Conservation (phyloP, 1,140 invertebrate species). For the Oryzaephilus surinamensis region DNA sequence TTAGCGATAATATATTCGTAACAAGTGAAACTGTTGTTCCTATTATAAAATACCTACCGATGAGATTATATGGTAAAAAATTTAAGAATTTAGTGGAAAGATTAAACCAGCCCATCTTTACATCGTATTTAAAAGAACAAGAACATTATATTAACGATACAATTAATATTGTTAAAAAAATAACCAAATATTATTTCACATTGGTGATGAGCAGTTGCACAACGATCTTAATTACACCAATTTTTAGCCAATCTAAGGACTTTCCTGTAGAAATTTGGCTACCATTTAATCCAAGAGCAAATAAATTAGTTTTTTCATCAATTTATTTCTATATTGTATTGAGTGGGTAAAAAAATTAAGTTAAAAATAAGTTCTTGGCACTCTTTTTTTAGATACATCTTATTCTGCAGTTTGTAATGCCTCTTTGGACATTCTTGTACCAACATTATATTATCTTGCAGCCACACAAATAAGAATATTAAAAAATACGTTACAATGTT, state of each 20-base stretch:
- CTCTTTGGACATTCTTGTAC: constrained; percentile 26
- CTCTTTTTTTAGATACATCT: constrained; percentile 12
- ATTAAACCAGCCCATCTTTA: constrained; percentile 4
- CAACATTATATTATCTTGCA: constrained; percentile 22
- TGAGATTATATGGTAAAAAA: constrained; percentile 1
- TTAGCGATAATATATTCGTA: constrained; percentile 7
- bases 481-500: constrained; percentile 17
- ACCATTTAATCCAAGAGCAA: neutral
- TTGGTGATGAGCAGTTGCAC: neutral
- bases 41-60: constrained; percentile 7
- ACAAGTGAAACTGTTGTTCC: constrained; percentile 4
- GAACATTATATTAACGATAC: constrained; percentile 1
- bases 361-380: no score
- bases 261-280: constrained; percentile 2
- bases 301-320: neutral
- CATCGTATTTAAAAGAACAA: constrained; percentile 1
- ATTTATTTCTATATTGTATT: neutral
- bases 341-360: constrained; percentile 1
- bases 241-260: neutral
- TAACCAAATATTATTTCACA: constrained; percentile 2
- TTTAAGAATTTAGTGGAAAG: constrained; percentile 3
- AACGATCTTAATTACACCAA: neutral
- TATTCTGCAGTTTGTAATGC: constrained; percentile 26
- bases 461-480: constrained; percentile 25
- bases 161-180: constrained; percentile 1